Evolutionary conservation across 2,797 vertebrate species (phyloP).

Genomic region (Hafferia zeledoni): DNA sequence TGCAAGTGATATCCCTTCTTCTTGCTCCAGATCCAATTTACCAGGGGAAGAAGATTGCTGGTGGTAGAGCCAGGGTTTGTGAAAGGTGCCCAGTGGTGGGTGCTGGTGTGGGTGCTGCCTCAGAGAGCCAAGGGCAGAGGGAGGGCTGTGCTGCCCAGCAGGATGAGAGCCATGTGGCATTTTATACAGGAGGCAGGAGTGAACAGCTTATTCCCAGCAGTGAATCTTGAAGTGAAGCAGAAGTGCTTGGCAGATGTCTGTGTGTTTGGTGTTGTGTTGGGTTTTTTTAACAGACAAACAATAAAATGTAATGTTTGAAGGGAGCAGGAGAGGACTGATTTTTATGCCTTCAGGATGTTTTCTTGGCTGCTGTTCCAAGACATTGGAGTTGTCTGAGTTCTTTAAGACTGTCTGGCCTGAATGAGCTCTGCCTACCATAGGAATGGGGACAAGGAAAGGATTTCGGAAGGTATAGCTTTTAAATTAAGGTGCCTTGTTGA

Average conservation of each 20-base stretch:
- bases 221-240: neutral
- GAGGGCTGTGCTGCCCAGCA: neutral
- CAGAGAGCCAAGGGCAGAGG: neutral
- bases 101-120: neutral
- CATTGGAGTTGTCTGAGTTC: neutral
- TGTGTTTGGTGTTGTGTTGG: neutral
- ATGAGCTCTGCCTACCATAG: neutral
- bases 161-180: fast-evolving
- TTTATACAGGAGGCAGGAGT: neutral
- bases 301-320: neutral
- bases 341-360: neutral
- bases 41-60: neutral
- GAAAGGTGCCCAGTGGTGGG: neutral
- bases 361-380: neutral
- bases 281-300: neutral
- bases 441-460: neutral
- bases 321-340: neutral
- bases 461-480: neutral
- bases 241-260: neutral
- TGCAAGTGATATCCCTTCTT: neutral
- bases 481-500: neutral
- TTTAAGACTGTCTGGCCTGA: neutral
- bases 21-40: neutral
- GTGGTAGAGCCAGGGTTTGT: neutral
- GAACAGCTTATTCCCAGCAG: neutral